Conservation (phyloP, 2,888 invertebrate species). For the Eupithecia exiguata region DNA sequence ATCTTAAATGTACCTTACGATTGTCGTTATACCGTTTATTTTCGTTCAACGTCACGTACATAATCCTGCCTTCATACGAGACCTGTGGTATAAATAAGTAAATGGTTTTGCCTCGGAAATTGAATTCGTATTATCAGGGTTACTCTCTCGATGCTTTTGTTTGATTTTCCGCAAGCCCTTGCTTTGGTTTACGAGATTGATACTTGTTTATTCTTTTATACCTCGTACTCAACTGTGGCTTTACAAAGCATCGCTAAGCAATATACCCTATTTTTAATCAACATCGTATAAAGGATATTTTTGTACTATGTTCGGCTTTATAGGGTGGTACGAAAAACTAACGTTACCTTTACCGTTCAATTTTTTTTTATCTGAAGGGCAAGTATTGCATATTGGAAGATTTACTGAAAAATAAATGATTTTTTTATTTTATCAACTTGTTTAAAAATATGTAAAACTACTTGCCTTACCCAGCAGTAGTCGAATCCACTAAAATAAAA, state of each 20-base stretch:
- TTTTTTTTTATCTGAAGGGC: no score
- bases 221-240: not conserved
- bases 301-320: no score
- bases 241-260: not conserved
- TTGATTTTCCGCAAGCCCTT: not conserved
- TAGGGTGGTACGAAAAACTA: no score
- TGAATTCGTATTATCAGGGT: not conserved
- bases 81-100: not conserved
- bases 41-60: not conserved
- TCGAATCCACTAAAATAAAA: no score
- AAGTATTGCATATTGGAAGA: no score
- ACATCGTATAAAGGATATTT: no score
- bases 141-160: not conserved
- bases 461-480: no score
- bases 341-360: no score
- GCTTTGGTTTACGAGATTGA: not conserved
- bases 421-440: no score
- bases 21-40: not conserved
- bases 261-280: no score
- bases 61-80: not conserved
- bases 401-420: no score
- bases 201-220: not conserved
- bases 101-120: slow-evolving; percentile 3
- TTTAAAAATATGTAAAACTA: no score
- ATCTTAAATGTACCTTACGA: not conserved